Percentiles rank a stretch among this genome's conserved stretches.
Conservation (phyloP, 2,113 vertebrate species). For the Pollimyrus isidori region DNA sequence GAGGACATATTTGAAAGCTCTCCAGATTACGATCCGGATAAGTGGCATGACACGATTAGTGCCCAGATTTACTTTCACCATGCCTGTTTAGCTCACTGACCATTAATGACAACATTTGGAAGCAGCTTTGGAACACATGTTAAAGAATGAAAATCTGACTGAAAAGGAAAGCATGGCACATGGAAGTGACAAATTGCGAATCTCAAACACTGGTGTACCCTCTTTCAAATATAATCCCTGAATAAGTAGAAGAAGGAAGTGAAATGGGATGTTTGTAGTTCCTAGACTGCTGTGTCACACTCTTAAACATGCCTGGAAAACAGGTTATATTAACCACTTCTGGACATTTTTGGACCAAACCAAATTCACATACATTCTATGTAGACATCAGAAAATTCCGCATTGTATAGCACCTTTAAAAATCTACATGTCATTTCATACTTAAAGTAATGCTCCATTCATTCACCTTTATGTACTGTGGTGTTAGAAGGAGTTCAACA, state of each 20-base stretch:
- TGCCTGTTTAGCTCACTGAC: neutral
- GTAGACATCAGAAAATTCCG: no score
- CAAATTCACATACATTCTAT: no score
- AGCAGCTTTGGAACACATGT: neutral
- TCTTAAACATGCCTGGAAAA: neutral
- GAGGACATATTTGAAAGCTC: constrained; percentile 12
- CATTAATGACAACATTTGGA: neutral
- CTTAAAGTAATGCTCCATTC: no score
- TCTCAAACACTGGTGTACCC: neutral
- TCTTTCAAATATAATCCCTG: neutral
- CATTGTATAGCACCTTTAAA: no score
- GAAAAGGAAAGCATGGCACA: neutral
- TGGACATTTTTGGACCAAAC: no score
- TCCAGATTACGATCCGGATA: neutral
- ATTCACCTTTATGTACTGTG: no score
- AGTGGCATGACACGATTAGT: neutral
- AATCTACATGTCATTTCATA: no score
- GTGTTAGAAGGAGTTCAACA: no score
- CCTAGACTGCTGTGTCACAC: neutral
- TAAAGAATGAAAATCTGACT: neutral
- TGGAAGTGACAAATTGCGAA: neutral
- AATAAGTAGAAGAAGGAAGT: neutral
- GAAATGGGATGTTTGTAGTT: neutral
- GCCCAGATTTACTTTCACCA: neutral
- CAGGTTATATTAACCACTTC: neutral